Evolutionary conservation across 1,140 invertebrate species (phyloP).

Genomic region (Nasonia longicornis): DNA sequence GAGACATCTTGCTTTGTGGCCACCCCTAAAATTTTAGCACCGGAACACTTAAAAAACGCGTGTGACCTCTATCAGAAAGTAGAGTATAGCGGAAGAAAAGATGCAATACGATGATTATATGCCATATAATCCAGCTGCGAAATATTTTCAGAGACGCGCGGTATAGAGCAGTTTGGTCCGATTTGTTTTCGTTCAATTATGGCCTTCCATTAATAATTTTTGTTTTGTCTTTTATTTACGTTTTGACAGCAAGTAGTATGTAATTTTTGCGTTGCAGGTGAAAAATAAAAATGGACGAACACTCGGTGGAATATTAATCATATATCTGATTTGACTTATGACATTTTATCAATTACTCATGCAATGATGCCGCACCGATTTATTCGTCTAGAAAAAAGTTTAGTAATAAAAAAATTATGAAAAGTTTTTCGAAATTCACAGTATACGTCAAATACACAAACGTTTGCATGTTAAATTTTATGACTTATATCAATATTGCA

Average conservation of each 20-base stretch:
- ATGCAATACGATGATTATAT: conserved; percentile 19
- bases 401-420: conserved; percentile 12
- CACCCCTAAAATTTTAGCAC: conserved; percentile 4
- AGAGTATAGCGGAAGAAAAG: conserved; percentile 5
- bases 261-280: conserved; percentile 32
- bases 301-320: conserved; percentile 26
- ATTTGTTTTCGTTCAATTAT: conserved; percentile 32
- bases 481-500: conserved; percentile 23
- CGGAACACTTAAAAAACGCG: not conserved
- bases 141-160: conserved; percentile 33
- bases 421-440: not conserved
- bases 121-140: conserved; percentile 23
- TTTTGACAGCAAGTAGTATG: conserved; percentile 28
- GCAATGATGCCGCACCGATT: conserved; percentile 17
- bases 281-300: conserved; percentile 33
- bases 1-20: not conserved
- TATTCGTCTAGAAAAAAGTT: conserved; percentile 11
- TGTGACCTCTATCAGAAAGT: conserved; percentile 6
- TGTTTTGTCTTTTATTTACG: conserved; percentile 43
- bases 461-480: conserved; percentile 28
- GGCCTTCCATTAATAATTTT: conserved; percentile 3
- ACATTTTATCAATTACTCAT: conserved; percentile 28
- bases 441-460: conserved; percentile 1
- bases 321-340: conserved; percentile 32
- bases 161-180: conserved; percentile 5